These are phyloP conservation scores for Henricia sp. DNA, from an alignment of 53 echinoderm and acorn worm genomes.

Conservation along the genomic window DNA sequence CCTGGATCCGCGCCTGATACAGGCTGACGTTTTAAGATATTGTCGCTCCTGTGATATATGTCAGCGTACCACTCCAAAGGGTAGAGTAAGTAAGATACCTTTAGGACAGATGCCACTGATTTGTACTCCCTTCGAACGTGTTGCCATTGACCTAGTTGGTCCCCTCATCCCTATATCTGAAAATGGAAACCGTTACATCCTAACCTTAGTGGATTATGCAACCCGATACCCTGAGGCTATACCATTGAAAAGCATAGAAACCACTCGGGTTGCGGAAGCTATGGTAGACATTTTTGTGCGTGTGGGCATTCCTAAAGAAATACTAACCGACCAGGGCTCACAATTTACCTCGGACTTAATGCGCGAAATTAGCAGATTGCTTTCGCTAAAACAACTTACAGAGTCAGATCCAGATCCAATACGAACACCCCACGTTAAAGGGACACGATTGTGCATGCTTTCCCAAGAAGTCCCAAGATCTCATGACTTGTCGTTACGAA, in stretches of 20 bases:
- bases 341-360: slow-evolving; percentile 22
- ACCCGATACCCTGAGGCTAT: slow-evolving; percentile 31
- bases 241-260: neutral
- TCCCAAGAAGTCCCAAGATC: too few species aligned
- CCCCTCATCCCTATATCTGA: slow-evolving; percentile 23
- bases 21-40: slow-evolving; percentile 33
- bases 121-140: slow-evolving; percentile 24
- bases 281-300: slow-evolving; percentile 18
- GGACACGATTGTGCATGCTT: too few species aligned
- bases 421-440: too few species aligned
- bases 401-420: too few species aligned
- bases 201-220: slow-evolving; percentile 41
- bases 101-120: slow-evolving; percentile 48
- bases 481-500: too few species aligned
- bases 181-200: slow-evolving; percentile 28
- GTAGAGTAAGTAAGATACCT: slow-evolving; percentile 33
- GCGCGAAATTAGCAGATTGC: neutral
- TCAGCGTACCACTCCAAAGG: slow-evolving; percentile 62
- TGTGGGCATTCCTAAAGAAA: neutral
- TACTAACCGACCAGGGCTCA: slow-evolving; percentile 57
- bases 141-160: slow-evolving; percentile 45
- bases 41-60: slow-evolving; percentile 40
- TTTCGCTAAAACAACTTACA: slow-evolving; percentile 2
- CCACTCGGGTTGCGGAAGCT: slow-evolving; percentile 16
- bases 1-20: too few species aligned